Evolutionary conservation across 2,888 invertebrate genomes (phyloP).

Genomic region (Empis livida): DNA sequence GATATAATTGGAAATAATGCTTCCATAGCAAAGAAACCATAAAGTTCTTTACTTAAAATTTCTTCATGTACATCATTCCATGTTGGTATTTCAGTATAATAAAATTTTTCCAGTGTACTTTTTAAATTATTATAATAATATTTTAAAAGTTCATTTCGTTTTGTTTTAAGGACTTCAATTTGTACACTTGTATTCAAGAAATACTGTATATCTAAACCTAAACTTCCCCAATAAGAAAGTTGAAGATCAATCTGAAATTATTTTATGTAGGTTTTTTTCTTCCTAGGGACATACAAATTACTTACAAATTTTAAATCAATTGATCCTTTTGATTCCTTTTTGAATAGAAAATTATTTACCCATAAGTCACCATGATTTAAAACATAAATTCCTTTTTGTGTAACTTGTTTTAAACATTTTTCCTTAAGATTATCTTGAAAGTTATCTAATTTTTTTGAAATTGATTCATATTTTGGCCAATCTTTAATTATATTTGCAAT

Average conservation of each 20-base stretch:
- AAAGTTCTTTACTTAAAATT: conserved; percentile 24
- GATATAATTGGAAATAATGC: conserved; percentile 32
- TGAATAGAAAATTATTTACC: conserved; percentile 41
- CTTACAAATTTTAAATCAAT: conserved; percentile 37
- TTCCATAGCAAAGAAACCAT: conserved; percentile 30
- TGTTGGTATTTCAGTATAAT: conserved; percentile 19
- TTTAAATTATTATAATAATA: conserved; percentile 22
- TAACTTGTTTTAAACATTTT: background rate
- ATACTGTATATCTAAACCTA: conserved; percentile 33
- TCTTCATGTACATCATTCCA: conserved; percentile 23
- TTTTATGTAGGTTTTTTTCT: too few relatives aligned
- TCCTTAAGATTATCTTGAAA: background rate
- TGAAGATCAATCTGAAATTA: conserved; percentile 28
- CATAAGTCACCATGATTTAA: conserved; percentile 42
- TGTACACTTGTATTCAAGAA: conserved; percentile 28
- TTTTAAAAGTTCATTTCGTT: conserved; percentile 21
- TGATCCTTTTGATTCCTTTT: conserved; percentile 23
- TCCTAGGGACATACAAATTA: conserved; percentile 6
- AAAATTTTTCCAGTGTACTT: conserved; percentile 15
- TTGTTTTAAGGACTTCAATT: conserved; percentile 21
- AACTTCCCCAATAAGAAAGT: conserved; percentile 31
- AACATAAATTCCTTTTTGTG: conserved; percentile 33
- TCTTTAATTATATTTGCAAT: conserved; percentile 18
- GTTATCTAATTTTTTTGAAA: conserved; percentile 31
- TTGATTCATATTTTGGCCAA: conserved; percentile 34